phyloP scores from a whole-genome alignment of 2,113 vertebrate genomes.

The Suricata suricatta region DNA sequence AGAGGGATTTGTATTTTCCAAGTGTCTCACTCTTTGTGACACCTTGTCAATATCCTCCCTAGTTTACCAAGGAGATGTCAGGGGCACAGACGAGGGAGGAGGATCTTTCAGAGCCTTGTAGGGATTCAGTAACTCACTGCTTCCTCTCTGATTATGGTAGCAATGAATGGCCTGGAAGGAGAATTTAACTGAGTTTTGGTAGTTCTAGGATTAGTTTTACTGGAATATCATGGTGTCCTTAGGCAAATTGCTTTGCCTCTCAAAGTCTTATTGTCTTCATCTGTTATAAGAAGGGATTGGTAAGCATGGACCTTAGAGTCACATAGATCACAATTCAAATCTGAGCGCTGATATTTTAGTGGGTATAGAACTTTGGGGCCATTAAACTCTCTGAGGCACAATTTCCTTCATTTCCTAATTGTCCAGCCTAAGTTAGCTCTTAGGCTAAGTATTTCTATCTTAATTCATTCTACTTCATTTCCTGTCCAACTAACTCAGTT shows the following conservation, averaged over 20 bases:
- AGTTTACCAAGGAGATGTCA: neutral
- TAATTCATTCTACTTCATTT: neutral
- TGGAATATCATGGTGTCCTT: conserved; percentile 3
- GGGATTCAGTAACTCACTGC: neutral
- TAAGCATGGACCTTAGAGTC: neutral
- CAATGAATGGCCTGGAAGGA: neutral
- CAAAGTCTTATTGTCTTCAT: neutral
- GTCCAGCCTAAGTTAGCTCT: neutral
- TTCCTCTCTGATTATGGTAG: neutral
- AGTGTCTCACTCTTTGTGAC: conserved; percentile 20
- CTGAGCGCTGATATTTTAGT: neutral
- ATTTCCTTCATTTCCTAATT: neutral
- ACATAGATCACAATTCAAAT: neutral
- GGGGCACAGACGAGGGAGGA: neutral
- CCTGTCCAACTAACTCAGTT: neutral
- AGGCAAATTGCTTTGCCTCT: neutral
- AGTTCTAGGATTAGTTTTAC: neutral
- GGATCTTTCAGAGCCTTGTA: neutral
- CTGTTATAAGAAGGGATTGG: neutral
- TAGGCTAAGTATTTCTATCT: neutral
- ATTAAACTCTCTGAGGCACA: neutral
- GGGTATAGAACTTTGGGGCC: neutral
- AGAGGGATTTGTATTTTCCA: conserved; percentile 57
- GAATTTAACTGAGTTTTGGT: neutral
- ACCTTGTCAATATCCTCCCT: conserved; percentile 37